Base-by-base conservation (phyloP, 2,797 vertebrate genomes). In the Momotus momota region DNA sequence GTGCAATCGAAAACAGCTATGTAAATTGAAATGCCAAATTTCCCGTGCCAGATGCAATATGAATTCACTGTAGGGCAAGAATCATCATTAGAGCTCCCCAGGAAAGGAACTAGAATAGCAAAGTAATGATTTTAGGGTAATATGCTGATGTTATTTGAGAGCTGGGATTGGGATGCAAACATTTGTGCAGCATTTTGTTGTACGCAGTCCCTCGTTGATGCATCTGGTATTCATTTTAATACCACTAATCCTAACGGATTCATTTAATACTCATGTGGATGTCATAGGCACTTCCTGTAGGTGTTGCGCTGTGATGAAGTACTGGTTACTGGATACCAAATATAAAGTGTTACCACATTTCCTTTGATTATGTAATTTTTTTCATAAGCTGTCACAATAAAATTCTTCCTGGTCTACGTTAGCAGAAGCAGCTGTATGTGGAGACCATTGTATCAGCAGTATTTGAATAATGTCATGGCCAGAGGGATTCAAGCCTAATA, bases 101-200 rank as follows among this genome's bases (percentile, higher is more conserved):
- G 92, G 96, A 96, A 95, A 94, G 77, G 89, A 94, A 90, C 89
- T 92, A 94, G 88, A 96, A 95, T 91, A 96, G 84, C 80, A 81
- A 96, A 96, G 93, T 95, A 96, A 96, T 95, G 95, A 95, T 96
- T 96, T 97, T 92, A 96, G 94, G 60, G 90, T 94, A 97, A 88
- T 96, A 89, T 40, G 86, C 94, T 95, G 93, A 95, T 94, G 85
- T 90, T 96, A 94, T 94, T 94, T 96, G 97, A 96, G 96, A 93
- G 79, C 86, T 83, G 84, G 65, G 90, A 92, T 83, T 60, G 65
- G 91, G 90, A 94, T 92, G 91, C 93, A 97, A 97, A 94, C 74
- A 77, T 97, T 96, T 96, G 80, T 93, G 77, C 82, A 94, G 69
- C 74, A 67, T 88, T 95, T 95, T 95, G 69, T 58, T 92, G 87